Evolutionary conservation across 2,797 vertebrate genomes (phyloP), one percentile per base, ranked within the genome.

Genomic region (Anguilla obscura): DNA sequence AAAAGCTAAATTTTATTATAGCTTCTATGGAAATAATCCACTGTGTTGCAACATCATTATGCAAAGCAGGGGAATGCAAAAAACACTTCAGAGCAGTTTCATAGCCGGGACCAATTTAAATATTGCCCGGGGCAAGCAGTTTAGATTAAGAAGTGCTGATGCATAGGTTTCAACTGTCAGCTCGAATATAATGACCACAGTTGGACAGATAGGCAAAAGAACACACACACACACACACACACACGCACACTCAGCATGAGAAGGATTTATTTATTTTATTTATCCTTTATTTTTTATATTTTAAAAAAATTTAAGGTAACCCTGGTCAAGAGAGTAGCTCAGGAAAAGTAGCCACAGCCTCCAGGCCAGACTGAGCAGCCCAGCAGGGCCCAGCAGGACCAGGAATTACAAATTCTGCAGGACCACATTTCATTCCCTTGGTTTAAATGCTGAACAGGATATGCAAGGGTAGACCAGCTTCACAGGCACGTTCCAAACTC

Each of bases 391-490:
- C 63, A n/a, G 63, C 6, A 69, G n/a, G 24, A 69, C 24, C 6
- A 69, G 63, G 63, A 27, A n/a, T 69, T 5, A 69, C 60, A 21
- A 9, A 54, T 54, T 10, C 52, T 58, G 14, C 14, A 2, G 14
- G 14, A 58, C 14, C 56, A 58, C 56, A 18, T 58, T 58, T 10
- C 21, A 2, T 30, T 33, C 69, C 87, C 71, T 45, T 84, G 76
- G 84, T 89, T 90, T 87, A 90, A 88, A 69, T 80, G 84, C 89
- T 90, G 90, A 85, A 91, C 56, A 87, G 91, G 89, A 88, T 87
- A 90, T 86, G 66, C 69, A 84, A 14, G 80, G 21, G 0, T 80
- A 8, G 58, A 56, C 85, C 50, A 84, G 1, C 24, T 56, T 76
- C 18, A 21, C 6, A 36, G 45, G 12, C 1, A 69, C 56, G 45